These are phyloP conservation scores for Phengaris alcon DNA, from an alignment of 2,888 invertebrate genomes.

Conservation along the genomic window DNA sequence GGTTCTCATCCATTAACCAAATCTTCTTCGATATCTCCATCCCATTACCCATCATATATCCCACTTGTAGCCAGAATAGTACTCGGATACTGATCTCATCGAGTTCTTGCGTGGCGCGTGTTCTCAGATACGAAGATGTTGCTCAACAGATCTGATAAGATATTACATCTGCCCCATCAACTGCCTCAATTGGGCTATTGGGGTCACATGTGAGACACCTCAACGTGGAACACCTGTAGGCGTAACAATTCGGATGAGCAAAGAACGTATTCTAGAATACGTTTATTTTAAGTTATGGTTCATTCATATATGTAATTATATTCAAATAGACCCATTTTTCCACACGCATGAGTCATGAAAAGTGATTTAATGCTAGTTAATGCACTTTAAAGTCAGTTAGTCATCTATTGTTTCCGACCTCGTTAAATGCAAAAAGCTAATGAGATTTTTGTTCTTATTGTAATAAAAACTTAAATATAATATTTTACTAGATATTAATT, in stretches of 20 bases:
- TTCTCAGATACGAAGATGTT: neutral
- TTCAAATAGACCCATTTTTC: constrained; percentile 4
- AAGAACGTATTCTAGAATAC: neutral
- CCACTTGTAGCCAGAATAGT: neutral
- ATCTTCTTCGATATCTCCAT: neutral
- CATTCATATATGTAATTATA: neutral
- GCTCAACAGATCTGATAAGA: constrained; percentile 18
- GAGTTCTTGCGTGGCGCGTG: neutral
- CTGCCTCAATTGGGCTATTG: neutral
- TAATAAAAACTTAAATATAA: neutral
- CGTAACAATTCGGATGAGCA: neutral
- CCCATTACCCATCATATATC: neutral
- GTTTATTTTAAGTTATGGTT: neutral
- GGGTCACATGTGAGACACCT: constrained; percentile 11
- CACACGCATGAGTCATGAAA: neutral
- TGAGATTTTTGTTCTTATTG: neutral
- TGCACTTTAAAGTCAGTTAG: neutral
- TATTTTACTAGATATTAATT: too few species aligned
- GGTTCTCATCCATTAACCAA: neutral
- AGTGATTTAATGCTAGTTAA: neutral
- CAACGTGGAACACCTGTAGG: neutral
- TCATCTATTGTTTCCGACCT: constrained; percentile 5
- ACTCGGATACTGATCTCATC: constrained; percentile 1
- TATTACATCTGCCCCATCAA: constrained; percentile 5
- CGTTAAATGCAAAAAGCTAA: constrained; percentile 4